A percentile compares a stretch with the other conserved stretches of the same genome.
Conservation (phyloP, 2,888 invertebrate species). For the Loripinus fragilis region DNA sequence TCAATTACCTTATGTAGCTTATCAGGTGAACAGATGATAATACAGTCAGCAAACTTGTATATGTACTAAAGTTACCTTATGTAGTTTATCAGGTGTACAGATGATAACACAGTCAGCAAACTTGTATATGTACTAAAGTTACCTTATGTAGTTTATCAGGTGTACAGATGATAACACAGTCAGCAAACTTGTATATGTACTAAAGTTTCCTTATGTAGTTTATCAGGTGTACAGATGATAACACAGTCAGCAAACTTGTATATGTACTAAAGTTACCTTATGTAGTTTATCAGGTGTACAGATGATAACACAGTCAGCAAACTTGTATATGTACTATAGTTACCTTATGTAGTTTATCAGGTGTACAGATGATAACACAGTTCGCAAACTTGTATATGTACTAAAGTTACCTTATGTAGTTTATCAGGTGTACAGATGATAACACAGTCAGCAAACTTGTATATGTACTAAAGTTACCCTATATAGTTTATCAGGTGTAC, state of each 20-base stretch:
- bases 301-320: conserved; percentile 83
- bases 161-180: conserved; percentile 82
- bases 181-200: too few species aligned
- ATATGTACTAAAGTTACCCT: too few species aligned
- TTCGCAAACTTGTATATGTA: too few species aligned
- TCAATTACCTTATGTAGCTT: conserved; percentile 77
- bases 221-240: conserved; percentile 82
- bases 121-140: too few species aligned
- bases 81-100: conserved; percentile 80
- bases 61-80: conserved; percentile 77
- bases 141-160: conserved; percentile 81
- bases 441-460: conserved; percentile 83
- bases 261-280: conserved; percentile 74
- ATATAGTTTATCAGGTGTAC: conserved; percentile 81
- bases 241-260: conserved; percentile 83
- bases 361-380: conserved; percentile 82
- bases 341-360: conserved; percentile 81
- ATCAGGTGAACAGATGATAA: conserved; percentile 82
- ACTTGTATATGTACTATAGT: too few species aligned
- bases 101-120: conserved; percentile 83
- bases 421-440: conserved; percentile 82
- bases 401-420: conserved; percentile 77
- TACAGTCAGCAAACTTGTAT: conserved; percentile 83
- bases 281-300: conserved; percentile 81
- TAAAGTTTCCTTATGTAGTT: conserved; percentile 77